Percentiles rank a stretch among this genome's conserved stretches.
These are phyloP conservation scores for Anodontia alba DNA, from an alignment of 2,888 invertebrate genomes.

Conservation along the genomic window DNA sequence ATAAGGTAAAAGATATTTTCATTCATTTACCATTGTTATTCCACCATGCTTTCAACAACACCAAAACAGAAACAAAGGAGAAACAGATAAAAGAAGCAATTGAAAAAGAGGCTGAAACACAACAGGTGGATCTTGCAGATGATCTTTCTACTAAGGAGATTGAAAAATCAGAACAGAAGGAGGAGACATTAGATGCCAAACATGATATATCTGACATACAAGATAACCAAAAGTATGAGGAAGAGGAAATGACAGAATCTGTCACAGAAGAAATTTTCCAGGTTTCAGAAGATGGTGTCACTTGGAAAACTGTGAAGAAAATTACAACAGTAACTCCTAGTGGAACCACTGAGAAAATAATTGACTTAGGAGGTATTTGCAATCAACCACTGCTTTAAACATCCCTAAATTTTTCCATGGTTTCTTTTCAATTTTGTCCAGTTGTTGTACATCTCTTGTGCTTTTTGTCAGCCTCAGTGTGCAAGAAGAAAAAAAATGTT, in stretches of 20 bases:
- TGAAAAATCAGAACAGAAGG: slow-evolving; percentile 3
- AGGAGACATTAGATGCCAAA: slow-evolving; percentile 35
- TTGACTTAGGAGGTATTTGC: slow-evolving; percentile 77
- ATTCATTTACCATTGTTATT: too few species aligned
- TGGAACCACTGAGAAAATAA: slow-evolving; percentile 73
- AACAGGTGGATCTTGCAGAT: background rate
- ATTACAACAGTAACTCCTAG: slow-evolving; percentile 76
- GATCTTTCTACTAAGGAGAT: background rate
- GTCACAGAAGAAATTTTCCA: slow-evolving; percentile 78
- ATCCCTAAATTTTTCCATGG: slow-evolving; percentile 13
- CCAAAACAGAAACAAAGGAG: slow-evolving; percentile 43
- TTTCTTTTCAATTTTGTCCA: background rate
- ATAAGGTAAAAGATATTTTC: too few species aligned
- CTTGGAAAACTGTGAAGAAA: slow-evolving; percentile 79
- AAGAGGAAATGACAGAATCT: slow-evolving; percentile 55
- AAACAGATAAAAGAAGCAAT: slow-evolving; percentile 41
- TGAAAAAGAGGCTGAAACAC: slow-evolving; percentile 25
- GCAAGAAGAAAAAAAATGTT: too few species aligned
- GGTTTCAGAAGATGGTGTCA: slow-evolving; percentile 75
- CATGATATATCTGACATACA: slow-evolving; percentile 2
- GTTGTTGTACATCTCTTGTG: background rate
- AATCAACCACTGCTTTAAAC: slow-evolving; percentile 48
- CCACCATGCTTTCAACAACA: slow-evolving; percentile 27
- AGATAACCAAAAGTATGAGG: slow-evolving; percentile 36
- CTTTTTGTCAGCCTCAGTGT: too few species aligned